These are phyloP conservation scores for Heliconius himera DNA, from an alignment of 1,140 invertebrate genomes.

Conservation along the genomic window DNA sequence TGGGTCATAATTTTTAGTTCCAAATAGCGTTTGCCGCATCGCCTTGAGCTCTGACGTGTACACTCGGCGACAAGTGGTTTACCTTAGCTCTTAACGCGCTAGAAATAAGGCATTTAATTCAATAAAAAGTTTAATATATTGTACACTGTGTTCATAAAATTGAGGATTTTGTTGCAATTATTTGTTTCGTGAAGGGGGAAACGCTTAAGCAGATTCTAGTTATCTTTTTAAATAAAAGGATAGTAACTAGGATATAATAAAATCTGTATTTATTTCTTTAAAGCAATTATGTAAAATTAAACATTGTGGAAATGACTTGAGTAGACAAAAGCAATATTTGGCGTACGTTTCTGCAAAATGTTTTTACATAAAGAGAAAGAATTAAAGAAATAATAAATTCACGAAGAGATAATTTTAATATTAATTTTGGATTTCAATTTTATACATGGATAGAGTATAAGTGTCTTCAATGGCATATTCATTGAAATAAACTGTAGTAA, in stretches of 20 bases:
- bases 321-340: no score
- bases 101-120: constrained; percentile 14
- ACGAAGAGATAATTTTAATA: no score
- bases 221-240: background rate
- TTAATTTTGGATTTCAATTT: no score
- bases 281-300: no score
- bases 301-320: no score
- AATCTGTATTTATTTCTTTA: background rate
- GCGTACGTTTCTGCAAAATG: no score
- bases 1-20: constrained; percentile 58
- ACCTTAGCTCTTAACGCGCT: constrained; percentile 20
- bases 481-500: no score
- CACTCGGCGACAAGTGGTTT: constrained; percentile 28
- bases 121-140: constrained; percentile 10
- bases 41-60: constrained; percentile 49
- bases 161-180: constrained; percentile 43
- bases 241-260: background rate
- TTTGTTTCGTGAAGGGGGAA: constrained; percentile 35
- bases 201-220: constrained; percentile 23
- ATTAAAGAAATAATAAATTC: no score
- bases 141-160: constrained; percentile 33
- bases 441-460: no score
- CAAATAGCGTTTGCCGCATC: constrained; percentile 53
- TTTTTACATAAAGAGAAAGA: no score
- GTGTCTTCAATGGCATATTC: no score